Percentiles rank a stretch among this genome's conserved stretches.
These are phyloP conservation scores for Ormyrus labotus DNA, from an alignment of 2,888 invertebrate species.

Conservation along the genomic window DNA sequence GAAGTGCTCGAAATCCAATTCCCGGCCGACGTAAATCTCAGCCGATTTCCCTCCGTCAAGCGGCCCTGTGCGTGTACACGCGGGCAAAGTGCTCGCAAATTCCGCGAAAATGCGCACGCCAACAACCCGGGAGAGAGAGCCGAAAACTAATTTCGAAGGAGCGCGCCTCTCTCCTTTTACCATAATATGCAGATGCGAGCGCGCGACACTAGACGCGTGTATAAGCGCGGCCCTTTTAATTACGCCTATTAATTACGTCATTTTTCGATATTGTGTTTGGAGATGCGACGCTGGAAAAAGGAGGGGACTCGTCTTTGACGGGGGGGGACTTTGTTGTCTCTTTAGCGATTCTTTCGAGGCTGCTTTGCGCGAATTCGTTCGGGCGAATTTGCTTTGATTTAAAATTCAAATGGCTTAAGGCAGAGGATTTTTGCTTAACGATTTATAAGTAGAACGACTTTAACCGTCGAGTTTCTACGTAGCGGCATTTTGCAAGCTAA, in stretches of 20 bases:
- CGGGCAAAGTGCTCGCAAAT: background rate
- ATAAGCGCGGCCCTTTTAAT: conserved; percentile 42
- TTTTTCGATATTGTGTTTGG: background rate
- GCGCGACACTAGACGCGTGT: background rate
- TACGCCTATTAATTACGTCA: conserved; percentile 48
- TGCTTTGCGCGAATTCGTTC: too few species aligned
- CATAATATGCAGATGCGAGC: conserved; percentile 31
- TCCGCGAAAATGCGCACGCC: conserved; percentile 16
- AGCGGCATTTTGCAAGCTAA: too few species aligned
- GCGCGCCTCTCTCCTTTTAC: conserved; percentile 30
- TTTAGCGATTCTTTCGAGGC: too few species aligned
- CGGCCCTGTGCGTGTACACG: background rate
- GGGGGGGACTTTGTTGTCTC: background rate
- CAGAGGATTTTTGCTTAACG: too few species aligned
- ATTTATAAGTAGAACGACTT: too few species aligned
- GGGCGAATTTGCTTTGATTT: too few species aligned
- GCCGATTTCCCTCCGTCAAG: conserved; percentile 8
- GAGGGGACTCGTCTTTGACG: background rate
- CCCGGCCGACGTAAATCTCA: conserved; percentile 5
- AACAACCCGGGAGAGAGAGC: background rate
- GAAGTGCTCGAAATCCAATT: conserved; percentile 13
- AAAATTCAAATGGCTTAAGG: too few species aligned
- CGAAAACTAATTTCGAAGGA: conserved; percentile 53
- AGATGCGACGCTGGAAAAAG: background rate
- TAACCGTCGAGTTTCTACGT: too few species aligned